Percentiles rank a stretch among this genome's conserved stretches.
Conservation (phyloP, 2,888 invertebrate genomes). For the Lasiommata megera region DNA sequence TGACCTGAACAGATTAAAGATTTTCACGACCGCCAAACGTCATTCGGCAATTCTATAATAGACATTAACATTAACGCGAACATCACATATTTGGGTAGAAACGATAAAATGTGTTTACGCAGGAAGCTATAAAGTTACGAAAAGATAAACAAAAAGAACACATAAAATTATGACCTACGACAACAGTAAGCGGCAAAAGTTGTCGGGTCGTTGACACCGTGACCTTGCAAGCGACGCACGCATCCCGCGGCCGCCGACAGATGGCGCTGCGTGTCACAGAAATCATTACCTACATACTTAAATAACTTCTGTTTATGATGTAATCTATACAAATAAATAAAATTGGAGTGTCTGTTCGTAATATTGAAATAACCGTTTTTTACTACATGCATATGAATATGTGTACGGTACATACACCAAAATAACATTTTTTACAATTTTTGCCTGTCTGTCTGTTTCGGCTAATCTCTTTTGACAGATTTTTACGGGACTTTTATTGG, state of each 20-base stretch:
- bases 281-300: neutral
- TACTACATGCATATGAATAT: too few relatives aligned
- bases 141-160: slow-evolving; percentile 82
- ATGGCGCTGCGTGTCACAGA: slow-evolving; percentile 52
- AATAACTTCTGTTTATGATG: slow-evolving; percentile 4
- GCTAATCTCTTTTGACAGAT: too few relatives aligned
- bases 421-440: too few relatives aligned
- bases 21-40: slow-evolving; percentile 8
- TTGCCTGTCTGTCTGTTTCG: too few relatives aligned
- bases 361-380: too few relatives aligned
- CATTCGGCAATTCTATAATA: slow-evolving; percentile 11
- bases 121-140: slow-evolving; percentile 74
- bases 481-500: too few relatives aligned
- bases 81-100: slow-evolving; percentile 14
- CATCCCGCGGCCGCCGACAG: slow-evolving; percentile 50
- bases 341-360: too few relatives aligned
- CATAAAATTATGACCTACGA: slow-evolving; percentile 82
- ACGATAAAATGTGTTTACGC: slow-evolving; percentile 56
- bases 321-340: too few relatives aligned
- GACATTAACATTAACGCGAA: neutral
- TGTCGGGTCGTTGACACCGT: slow-evolving; percentile 77
- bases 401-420: too few relatives aligned
- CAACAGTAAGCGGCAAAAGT: slow-evolving; percentile 81
- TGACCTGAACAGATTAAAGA: neutral
- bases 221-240: slow-evolving; percentile 63